Conservation (phyloP, 2,113 vertebrate genomes). For the Ctenomys sociabilis region DNA sequence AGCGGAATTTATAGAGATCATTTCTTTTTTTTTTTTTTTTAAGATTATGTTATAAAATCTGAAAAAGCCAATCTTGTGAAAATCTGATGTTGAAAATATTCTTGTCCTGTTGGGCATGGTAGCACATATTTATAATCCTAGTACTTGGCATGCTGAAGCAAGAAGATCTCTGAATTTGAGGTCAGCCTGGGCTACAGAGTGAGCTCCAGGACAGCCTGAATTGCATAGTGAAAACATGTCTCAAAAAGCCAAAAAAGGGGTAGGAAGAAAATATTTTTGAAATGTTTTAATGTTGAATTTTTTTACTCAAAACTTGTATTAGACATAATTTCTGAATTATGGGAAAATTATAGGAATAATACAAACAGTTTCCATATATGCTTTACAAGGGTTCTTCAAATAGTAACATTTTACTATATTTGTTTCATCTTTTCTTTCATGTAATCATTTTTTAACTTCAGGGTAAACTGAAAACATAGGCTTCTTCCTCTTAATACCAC, state of each 20-base stretch:
- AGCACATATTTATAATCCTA: not conserved
- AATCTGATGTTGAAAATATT: not conserved
- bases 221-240: not conserved
- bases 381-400: not conserved
- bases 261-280: not conserved
- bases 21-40: not conserved
- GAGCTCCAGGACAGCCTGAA: not conserved
- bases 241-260: not conserved
- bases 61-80: not conserved
- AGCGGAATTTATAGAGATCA: not conserved
- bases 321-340: constrained; percentile 7
- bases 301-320: constrained; percentile 38
- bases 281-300: not conserved
- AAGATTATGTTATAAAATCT: constrained; percentile 31
- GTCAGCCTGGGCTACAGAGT: not conserved
- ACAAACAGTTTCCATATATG: not conserved
- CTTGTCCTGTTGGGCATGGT: not conserved
- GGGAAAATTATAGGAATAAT: not conserved
- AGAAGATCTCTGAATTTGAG: not conserved
- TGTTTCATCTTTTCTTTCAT: not conserved
- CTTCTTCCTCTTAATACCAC: not conserved
- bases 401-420: constrained; percentile 14
- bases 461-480: not conserved
- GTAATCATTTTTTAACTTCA: not conserved
- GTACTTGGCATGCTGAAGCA: not conserved